phyloP scores from a whole-genome alignment of 2,113 vertebrate species.

The Plectropomus leopardus region DNA sequence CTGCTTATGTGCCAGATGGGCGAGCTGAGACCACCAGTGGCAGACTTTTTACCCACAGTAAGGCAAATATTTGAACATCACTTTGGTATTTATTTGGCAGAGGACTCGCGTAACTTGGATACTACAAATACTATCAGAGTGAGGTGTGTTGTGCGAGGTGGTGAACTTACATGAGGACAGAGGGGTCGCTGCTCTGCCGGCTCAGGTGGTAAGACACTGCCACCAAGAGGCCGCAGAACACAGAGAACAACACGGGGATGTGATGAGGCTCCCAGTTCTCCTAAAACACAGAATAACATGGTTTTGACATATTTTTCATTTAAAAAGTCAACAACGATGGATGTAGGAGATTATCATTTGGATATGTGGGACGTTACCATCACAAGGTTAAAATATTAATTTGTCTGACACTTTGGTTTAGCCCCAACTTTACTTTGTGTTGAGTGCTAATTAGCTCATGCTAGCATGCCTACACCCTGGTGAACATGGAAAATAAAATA shows the following conservation, averaged over 20 bases:
- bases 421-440: too few species aligned
- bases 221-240: conserved; percentile 98
- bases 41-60: not conserved
- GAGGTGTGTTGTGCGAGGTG: not conserved
- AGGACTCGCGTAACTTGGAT: not conserved
- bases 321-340: not conserved
- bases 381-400: not conserved
- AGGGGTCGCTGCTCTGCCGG: conserved; percentile 97
- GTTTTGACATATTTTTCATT: not conserved
- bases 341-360: too few species aligned
- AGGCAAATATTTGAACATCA: not conserved
- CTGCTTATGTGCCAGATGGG: conserved; percentile 12
- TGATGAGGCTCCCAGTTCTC: conserved; percentile 98
- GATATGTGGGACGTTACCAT: not conserved
- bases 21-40: not conserved
- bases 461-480: too few species aligned
- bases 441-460: too few species aligned
- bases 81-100: not conserved
- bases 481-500: too few species aligned
- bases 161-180: conserved; percentile 94
- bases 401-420: not conserved
- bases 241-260: conserved; percentile 97
- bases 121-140: not conserved
- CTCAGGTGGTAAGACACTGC: conserved; percentile 98
- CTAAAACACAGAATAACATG: conserved; percentile 70